phyloP scores from a whole-genome alignment of 2,113 vertebrate species.

The Illadopsis cleaveri region DNA sequence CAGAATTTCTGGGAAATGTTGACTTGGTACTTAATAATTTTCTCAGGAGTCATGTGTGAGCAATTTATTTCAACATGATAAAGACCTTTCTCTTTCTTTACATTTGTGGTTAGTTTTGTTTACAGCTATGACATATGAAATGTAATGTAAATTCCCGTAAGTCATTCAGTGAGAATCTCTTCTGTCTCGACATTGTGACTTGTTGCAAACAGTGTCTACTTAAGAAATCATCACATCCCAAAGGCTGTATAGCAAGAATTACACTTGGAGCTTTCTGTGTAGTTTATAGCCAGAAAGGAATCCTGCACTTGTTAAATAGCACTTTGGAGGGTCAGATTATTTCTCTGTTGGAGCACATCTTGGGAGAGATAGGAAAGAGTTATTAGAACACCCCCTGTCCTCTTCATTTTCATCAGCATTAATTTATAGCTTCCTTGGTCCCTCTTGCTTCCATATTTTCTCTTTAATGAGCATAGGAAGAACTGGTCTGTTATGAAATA shows the following conservation, averaged over 20 bases:
- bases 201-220: neutral
- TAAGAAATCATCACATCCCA: neutral
- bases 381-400: neutral
- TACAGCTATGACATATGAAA: neutral
- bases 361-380: neutral
- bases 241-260: neutral
- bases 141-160: neutral
- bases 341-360: neutral
- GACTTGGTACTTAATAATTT: neutral
- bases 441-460: neutral
- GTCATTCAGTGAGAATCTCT: neutral
- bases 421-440: neutral
- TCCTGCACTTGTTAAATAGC: neutral
- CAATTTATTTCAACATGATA: neutral
- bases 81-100: neutral
- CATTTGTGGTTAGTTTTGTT: neutral
- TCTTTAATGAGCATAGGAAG: neutral
- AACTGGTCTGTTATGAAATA: neutral
- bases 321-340: neutral
- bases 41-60: neutral
- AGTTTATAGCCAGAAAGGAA: neutral
- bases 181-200: neutral
- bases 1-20: neutral
- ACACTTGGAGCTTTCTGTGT: neutral
- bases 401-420: neutral